A percentile compares a stretch with the other conserved stretches of the same genome.
phyloP scores from a whole-genome alignment of 2,888 invertebrate species.

The Athrips mouffetella region DNA sequence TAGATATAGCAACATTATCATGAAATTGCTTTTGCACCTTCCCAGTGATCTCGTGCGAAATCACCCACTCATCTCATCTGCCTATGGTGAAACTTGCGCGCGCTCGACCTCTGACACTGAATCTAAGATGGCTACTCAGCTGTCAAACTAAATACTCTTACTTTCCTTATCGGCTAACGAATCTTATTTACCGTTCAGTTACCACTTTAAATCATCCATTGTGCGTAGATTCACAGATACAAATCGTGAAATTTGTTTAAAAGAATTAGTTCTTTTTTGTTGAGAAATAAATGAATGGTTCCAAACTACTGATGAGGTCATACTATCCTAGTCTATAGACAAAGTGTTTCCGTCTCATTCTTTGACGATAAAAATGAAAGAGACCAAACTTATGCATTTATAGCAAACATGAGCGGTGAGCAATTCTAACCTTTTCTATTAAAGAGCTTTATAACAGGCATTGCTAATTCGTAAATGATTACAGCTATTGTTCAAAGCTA shows the following conservation, averaged over 20 bases:
- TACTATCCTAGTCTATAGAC: background rate
- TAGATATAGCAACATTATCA: conserved; percentile 27
- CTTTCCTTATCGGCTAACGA: conserved; percentile 63
- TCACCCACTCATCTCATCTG: conserved; percentile 59
- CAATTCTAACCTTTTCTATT: conserved; percentile 21
- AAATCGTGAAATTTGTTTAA: conserved; percentile 44
- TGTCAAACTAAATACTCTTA: conserved; percentile 67
- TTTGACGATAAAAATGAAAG: conserved; percentile 10
- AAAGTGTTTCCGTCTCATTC: background rate
- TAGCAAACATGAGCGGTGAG: conserved; percentile 14
- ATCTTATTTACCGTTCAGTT: conserved; percentile 49
- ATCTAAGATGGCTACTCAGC: conserved; percentile 61
- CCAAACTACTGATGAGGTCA: conserved; percentile 13
- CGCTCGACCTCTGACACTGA: conserved; percentile 64
- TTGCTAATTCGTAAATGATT: conserved; percentile 33
- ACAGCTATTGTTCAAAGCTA: conserved; percentile 32
- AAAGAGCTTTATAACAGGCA: conserved; percentile 24
- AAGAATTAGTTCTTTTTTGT: conserved; percentile 44
- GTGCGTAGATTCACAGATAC: conserved; percentile 41
- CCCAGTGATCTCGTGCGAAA: conserved; percentile 41
- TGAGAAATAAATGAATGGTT: conserved; percentile 34
- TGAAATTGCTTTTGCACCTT: conserved; percentile 40
- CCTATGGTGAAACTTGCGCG: conserved; percentile 59
- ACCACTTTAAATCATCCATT: conserved; percentile 43
- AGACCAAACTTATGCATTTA: background rate